A percentile compares a stretch with the other conserved stretches of the same genome.
phyloP scores from a whole-genome alignment of 1,140 invertebrate species.

The Halyomorpha halys region DNA sequence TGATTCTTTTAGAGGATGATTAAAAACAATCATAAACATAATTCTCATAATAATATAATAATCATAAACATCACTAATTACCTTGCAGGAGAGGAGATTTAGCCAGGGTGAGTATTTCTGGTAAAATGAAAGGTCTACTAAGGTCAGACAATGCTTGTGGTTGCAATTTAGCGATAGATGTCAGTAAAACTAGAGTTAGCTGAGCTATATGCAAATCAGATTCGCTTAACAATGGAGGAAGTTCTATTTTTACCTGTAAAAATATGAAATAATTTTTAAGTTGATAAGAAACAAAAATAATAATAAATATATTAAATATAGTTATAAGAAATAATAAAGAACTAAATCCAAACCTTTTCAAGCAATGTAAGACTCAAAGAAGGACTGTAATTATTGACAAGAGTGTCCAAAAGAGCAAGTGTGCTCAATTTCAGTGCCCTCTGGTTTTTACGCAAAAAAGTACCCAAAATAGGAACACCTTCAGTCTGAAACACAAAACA shows the following conservation, averaged over 20 bases:
- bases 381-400: constrained; percentile 74
- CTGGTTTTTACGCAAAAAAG: constrained; percentile 95
- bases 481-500: constrained; percentile 50
- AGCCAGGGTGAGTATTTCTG: constrained; percentile 75
- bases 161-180: constrained; percentile 59
- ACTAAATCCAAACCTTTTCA: constrained; percentile 47
- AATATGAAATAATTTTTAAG: constrained; percentile 17
- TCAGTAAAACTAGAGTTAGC: constrained; percentile 66
- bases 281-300: background rate
- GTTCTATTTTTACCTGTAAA: constrained; percentile 57
- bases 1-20: no score
- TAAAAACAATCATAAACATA: no score
- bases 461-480: constrained; percentile 80
- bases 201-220: constrained; percentile 93
- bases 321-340: constrained; percentile 1
- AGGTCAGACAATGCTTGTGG: constrained; percentile 56
- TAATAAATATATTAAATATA: background rate
- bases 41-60: no score
- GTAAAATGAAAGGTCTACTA: constrained; percentile 54
- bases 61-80: constrained; percentile 15
- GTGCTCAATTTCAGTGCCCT: constrained; percentile 87
- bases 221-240: constrained; percentile 84
- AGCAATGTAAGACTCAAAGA: constrained; percentile 58
- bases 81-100: constrained; percentile 81
- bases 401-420: constrained; percentile 77